Evolutionary conservation across 92 coral and sea anemone species (phyloP), one percentile per base, ranked within the genome.

Genomic region (Bergia puertoricense): DNA sequence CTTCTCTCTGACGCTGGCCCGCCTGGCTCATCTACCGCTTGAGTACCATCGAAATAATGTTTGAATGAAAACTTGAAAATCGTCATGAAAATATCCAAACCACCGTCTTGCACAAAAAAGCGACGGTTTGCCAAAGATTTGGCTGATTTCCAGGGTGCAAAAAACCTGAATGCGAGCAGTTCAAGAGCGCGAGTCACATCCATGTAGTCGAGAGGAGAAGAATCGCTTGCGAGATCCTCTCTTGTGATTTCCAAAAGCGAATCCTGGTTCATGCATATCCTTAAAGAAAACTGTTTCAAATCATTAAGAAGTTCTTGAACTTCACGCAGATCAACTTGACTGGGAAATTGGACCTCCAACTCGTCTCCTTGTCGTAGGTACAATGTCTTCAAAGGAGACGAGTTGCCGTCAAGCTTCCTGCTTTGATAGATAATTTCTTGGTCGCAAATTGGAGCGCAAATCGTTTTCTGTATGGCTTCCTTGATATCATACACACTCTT

Each of bases 51-150:
- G 6, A 40, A 62, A 44, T 68, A 82, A 8, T 65, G 56, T 23
- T 68, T 65, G 36, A 30, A 82, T 1, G 95, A 92, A 76, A 91
- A 93, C 43, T 74, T 91, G 69, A 90, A 91, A 45, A 94, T 72
- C 36, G 86, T 90, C 85, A 90, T 80, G 51, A 96, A 86, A 66
- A 91, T 85, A 38, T 92, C 93, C 71, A 96, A 85, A 18, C 98
- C 98, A 74, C 92, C 93, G 68, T 96, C 98, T 75, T 96, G 98
- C 10, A 90, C 94, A 89, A 96, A 96, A 75, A 82, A 96, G 59
- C 92, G 96, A 30, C 98, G 88, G 82, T 93, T 93, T 2, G 96
- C 94, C 41, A 86, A 79, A 20, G 94, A 88, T 67, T 66, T 59
- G 10, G 48, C 76, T 51, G 86, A 85, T 80, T 91, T 94, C 98